phyloP scores from a whole-genome alignment of 2,888 invertebrate genomes.

The Ceriagrion tenellum region DNA sequence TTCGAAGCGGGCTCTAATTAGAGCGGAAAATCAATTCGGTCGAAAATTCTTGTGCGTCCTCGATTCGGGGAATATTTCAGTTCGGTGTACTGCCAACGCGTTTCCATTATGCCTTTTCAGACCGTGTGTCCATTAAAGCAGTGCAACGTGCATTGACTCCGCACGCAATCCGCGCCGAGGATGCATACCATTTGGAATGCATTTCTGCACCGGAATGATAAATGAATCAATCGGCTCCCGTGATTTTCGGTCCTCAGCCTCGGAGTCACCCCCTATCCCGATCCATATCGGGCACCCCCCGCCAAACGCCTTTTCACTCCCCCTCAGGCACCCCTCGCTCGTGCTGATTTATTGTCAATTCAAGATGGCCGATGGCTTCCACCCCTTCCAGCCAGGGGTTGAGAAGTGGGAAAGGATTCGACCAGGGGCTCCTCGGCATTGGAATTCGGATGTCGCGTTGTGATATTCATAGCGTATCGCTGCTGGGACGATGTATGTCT shows the following conservation, averaged over 20 bases:
- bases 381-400: not conserved
- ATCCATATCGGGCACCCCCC: not conserved
- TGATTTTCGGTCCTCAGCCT: not conserved
- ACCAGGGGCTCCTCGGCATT: too few relatives aligned
- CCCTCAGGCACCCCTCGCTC: not conserved
- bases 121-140: not conserved
- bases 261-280: not conserved
- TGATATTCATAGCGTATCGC: too few relatives aligned
- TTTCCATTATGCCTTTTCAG: not conserved
- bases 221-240: slow-evolving; percentile 50
- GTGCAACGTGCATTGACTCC: not conserved
- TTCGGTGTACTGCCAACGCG: not conserved
- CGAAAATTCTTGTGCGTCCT: not conserved
- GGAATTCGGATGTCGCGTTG: too few relatives aligned
- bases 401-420: not conserved
- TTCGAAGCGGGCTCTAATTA: not conserved
- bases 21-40: not conserved
- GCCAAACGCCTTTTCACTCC: not conserved
- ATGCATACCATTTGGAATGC: slow-evolving; percentile 35
- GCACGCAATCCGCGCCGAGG: not conserved
- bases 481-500: too few relatives aligned
- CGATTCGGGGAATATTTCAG: not conserved
- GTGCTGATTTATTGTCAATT: slow-evolving; percentile 14
- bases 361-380: slow-evolving; percentile 2
- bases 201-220: slow-evolving; percentile 54